Base-by-base conservation (phyloP, 1,140 invertebrate genomes). In the Drosophila sturtevanti region DNA sequence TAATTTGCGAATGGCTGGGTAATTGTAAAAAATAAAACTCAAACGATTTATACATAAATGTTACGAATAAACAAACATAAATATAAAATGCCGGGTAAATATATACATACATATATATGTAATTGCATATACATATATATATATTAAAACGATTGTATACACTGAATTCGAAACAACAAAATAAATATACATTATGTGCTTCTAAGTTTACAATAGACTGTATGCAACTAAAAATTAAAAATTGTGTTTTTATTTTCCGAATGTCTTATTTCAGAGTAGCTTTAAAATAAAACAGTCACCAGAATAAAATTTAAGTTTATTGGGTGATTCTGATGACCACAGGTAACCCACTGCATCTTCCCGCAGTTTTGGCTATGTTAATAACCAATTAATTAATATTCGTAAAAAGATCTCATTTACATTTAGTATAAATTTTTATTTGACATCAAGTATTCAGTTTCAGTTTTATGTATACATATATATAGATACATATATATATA, bases 401-500 rank as follows among this genome's bases (percentile, higher is more conserved):
- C 3, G 0, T 0, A 0, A 37, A 6, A 58, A 41, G 22, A 16
- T 37, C n/a, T 10, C 21, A 58, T 18, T 21, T 78, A 82, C 84
- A 87, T 89, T 87, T 87, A 89, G 75, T 77, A 82, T 71, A 89
- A 68, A 75, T 73, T 89, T 85, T 84, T 87, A 89, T 89, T 87
- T 89, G 84, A 89, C 82, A 87, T 89, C 82, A 87, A 87, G 74
- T 89, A 78, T 87, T 86, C 72, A 86, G 75, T 87, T 85, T 84
- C 79, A 67, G 51, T 86, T 76, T 63, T 64, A 71, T 78, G 63
- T 65, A 68, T 72, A 55, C 18, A 59, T 59, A 59, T 31, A 44
- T 58, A 58, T 54, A 18, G n/a, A 54, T 54, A 21, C 22, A 64
- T 54, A 69, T 77, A 59, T 67, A 18, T 68, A 76, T 70, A 63